Evolutionary conservation across 2,797 vertebrate species (phyloP).

Genomic region (Parambassis ranga): DNA sequence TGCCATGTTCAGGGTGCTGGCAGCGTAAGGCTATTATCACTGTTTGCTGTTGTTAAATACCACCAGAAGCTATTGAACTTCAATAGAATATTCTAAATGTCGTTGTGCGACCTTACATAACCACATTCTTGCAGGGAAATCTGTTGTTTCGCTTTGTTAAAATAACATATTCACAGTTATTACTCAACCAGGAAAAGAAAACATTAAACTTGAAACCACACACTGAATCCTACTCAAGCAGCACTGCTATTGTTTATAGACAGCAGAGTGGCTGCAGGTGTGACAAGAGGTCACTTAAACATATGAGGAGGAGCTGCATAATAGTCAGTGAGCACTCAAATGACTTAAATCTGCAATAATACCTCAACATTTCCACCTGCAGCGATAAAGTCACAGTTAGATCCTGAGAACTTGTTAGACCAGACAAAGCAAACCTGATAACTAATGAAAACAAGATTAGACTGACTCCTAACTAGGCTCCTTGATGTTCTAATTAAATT

Average conservation of each 20-base stretch:
- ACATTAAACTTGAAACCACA: neutral
- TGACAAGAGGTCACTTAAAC: neutral
- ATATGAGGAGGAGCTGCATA: too few relatives aligned
- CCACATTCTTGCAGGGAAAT: neutral
- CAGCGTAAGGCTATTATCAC: constrained; percentile 71
- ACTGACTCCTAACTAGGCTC: neutral
- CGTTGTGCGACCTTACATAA: too few relatives aligned
- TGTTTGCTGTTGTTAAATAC: neutral
- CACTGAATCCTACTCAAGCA: neutral
- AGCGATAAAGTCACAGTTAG: neutral
- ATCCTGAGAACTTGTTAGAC: neutral
- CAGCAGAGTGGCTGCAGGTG: neutral
- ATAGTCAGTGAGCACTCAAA: too few relatives aligned
- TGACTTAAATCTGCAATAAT: too few relatives aligned
- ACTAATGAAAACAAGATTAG: neutral
- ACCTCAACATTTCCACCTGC: neutral
- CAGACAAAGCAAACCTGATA: neutral
- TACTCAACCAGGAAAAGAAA: neutral
- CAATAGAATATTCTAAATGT: too few relatives aligned
- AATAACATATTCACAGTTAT: neutral
- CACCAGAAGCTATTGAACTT: too few relatives aligned
- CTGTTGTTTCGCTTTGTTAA: neutral
- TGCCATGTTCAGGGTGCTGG: constrained; percentile 67
- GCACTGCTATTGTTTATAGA: neutral
- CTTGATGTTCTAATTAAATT: neutral